Conservation (phyloP, 2,888 invertebrate genomes). For the Thera britannica region DNA sequence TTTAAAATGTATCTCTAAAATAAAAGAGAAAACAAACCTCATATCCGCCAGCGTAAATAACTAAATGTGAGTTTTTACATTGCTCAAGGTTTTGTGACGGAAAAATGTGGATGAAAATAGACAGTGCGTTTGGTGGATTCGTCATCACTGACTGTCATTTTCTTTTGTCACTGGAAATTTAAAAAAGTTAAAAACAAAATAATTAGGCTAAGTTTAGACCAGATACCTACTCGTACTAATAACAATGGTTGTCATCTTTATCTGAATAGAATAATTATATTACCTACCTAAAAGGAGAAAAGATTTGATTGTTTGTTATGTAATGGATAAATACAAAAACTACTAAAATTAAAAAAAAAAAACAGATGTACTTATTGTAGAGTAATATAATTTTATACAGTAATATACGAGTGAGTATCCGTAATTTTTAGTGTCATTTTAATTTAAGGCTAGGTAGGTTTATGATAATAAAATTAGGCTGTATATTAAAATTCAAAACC, state of each 20-base stretch:
- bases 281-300: no score
- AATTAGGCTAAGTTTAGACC: not conserved
- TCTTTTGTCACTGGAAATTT: conserved; percentile 42
- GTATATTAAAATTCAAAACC: no score
- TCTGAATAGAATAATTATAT: no score
- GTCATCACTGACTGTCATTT: conserved; percentile 50
- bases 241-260: not conserved
- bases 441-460: no score
- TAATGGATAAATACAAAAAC: no score
- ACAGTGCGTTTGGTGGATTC: conserved; percentile 48
- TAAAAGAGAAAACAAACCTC: conserved; percentile 39
- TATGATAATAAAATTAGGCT: no score
- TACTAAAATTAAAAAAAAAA: no score
- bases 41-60: conserved; percentile 48
- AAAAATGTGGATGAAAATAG: conserved; percentile 54
- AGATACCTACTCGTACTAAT: not conserved
- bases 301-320: no score
- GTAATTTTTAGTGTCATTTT: no score
- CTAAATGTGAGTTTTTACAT: conserved; percentile 45
- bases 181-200: conserved; percentile 29
- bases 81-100: conserved; percentile 54
- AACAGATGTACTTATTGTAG: no score
- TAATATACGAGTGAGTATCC: no score
- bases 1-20: conserved; percentile 36
- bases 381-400: no score